Conservation (phyloP, 2,797 vertebrate genomes). For the Toxotes lorentzi region DNA sequence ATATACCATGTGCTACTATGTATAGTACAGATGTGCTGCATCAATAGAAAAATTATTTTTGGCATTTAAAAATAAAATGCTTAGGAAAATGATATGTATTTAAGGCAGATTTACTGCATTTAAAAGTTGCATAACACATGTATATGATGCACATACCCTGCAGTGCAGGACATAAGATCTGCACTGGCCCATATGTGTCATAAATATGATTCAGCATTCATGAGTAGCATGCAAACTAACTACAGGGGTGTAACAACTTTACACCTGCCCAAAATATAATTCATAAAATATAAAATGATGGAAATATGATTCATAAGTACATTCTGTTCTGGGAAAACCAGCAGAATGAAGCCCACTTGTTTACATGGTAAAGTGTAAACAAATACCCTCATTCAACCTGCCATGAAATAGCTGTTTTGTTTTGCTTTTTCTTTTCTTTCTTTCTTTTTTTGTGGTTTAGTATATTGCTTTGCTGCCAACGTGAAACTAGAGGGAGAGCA, state of each 20-base stretch:
- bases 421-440: not conserved
- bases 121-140: not conserved
- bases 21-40: slow-evolving; percentile 1
- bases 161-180: not conserved
- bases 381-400: slow-evolving; percentile 46
- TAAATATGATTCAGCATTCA: not conserved
- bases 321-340: slow-evolving; percentile 39
- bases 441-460: slow-evolving; percentile 3
- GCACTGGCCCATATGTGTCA: not conserved
- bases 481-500: slow-evolving; percentile 55
- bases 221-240: not conserved
- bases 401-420: slow-evolving; percentile 38
- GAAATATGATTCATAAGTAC: slow-evolving; percentile 44
- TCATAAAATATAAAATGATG: slow-evolving; percentile 28
- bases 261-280: slow-evolving; percentile 23
- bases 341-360: slow-evolving; percentile 45
- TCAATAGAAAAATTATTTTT: not conserved
- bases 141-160: not conserved
- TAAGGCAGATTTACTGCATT: not conserved
- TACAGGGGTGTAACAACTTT: not conserved
- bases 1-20: slow-evolving; percentile 18
- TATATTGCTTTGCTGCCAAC: slow-evolving; percentile 61
- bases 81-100: not conserved
- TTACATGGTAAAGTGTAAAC: slow-evolving; percentile 50
- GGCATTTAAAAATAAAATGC: not conserved